Base-by-base conservation (phyloP, 2,888 invertebrate species). In the Drosophila nr. medialis region DNA sequence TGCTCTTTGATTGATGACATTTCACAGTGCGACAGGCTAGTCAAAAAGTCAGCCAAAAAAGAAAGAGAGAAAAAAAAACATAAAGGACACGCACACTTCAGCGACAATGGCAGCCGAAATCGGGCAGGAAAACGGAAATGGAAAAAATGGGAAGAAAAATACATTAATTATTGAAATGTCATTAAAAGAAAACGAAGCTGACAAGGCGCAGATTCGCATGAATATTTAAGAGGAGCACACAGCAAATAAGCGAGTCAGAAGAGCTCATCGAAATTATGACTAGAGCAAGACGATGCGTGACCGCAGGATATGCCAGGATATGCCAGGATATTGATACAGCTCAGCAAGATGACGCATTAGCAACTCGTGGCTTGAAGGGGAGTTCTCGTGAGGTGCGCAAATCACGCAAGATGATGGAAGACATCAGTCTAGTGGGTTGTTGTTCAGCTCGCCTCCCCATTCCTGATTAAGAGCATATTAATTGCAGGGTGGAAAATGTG, bases 121-220 rank as follows among this genome's bases (percentile, higher is more conserved):
- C 65, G 63, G 54, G 24, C 61, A 78, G 75, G 74, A 69, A 80
- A 78, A 63, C 64, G 78, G 84, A 77, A 83, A 85, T 83, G 71
- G 64, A 72, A 77, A 87, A 76, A 75, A 75, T 78, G 77, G 74
- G 67, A 80, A 75, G 73, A 71, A 76, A 84, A 81, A 74, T 76
- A 89, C 91, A 91, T 91, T 91, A 91, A 91, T 91, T 91, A 91
- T 91, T 91, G 91, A 91, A 88, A 89, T 91, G 90, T 90, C 91
- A 91, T 89, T 91, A 90, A 81, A 85, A 72, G 74, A 72, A 77
- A 77, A 72, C 80, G 78, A 55, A 60, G 61, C 86, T 89, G 83
- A 84, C 83, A 71, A 66, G 67, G 75, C 75, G 61, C 76, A 83
- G 82, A 89, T 90, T 89, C 87, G 85, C 82, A 83, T 91, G 91